Evolutionary conservation across 2,797 vertebrate genomes (phyloP).

Genomic region (Ambastaia sidthimunki): DNA sequence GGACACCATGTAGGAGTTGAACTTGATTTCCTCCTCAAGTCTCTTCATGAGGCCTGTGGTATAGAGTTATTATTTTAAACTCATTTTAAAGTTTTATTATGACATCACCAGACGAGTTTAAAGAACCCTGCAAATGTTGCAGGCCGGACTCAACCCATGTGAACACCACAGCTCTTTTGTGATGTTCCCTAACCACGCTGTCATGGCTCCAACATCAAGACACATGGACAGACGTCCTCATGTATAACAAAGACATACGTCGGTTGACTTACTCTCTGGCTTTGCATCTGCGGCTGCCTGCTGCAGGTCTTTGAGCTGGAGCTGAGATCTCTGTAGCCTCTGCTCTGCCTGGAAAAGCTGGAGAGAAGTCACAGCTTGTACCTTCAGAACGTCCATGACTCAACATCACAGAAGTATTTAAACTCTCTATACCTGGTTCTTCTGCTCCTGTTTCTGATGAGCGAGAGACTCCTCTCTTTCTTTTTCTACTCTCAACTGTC

Average conservation of each 20-base stretch:
- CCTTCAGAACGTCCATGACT: neutral
- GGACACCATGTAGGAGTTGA: conserved; percentile 91
- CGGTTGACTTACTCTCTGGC: conserved; percentile 90
- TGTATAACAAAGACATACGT: conserved; percentile 5
- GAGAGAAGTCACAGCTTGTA: conserved; percentile 34
- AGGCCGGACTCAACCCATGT: neutral
- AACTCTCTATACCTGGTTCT: conserved; percentile 86
- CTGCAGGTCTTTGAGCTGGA: conserved; percentile 92
- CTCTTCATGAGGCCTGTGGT: conserved; percentile 89
- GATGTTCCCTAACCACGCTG: neutral
- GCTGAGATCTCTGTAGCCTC: conserved; percentile 88
- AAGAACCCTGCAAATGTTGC: neutral
- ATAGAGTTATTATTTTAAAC: neutral
- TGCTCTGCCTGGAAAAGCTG: conserved; percentile 93
- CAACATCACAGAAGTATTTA: neutral
- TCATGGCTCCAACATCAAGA: neutral
- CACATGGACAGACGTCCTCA: conserved; percentile 1
- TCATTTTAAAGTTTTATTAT: too few relatives aligned
- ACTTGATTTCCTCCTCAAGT: conserved; percentile 94
- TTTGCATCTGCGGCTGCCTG: conserved; percentile 89
- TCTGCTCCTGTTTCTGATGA: conserved; percentile 96
- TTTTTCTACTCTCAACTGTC: conserved; percentile 92
- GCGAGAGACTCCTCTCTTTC: conserved; percentile 90
- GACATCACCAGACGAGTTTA: too few relatives aligned
- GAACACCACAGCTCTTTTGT: neutral